Evolutionary conservation across 1,140 invertebrate species (phyloP).

Genomic region (Tribolium madens): DNA sequence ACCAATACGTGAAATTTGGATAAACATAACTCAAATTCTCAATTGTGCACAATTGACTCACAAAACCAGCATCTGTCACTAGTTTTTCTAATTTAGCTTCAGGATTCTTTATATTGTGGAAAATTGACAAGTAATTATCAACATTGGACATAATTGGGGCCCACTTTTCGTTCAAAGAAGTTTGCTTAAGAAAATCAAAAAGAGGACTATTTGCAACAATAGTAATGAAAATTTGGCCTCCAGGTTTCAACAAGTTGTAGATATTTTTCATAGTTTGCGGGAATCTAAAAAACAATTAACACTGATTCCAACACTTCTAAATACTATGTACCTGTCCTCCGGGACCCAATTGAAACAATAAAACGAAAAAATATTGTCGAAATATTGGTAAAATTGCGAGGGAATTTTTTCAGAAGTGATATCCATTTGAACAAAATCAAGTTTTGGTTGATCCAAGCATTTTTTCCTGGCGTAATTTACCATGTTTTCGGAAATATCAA

Average conservation of each 20-base stretch:
- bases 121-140: neutral
- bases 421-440: constrained; percentile 76
- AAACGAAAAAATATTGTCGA: constrained; percentile 82
- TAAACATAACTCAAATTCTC: neutral
- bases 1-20: neutral
- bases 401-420: constrained; percentile 71
- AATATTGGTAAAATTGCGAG: constrained; percentile 67
- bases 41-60: neutral
- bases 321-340: constrained; percentile 74
- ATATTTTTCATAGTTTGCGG: neutral
- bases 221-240: neutral
- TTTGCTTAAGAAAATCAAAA: neutral
- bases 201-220: neutral
- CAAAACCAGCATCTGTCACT: neutral
- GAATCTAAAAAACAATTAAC: neutral
- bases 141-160: neutral
- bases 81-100: neutral
- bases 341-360: constrained; percentile 87
- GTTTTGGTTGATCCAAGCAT: constrained; percentile 66
- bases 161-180: neutral
- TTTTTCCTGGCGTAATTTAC: constrained; percentile 72
- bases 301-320: neutral
- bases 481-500: constrained; percentile 75
- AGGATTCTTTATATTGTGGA: neutral
- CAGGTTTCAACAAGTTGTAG: neutral